These are phyloP conservation scores for Hippocampus guttulatus DNA, from an alignment of 2,113 vertebrate species.

Conservation along the genomic window DNA sequence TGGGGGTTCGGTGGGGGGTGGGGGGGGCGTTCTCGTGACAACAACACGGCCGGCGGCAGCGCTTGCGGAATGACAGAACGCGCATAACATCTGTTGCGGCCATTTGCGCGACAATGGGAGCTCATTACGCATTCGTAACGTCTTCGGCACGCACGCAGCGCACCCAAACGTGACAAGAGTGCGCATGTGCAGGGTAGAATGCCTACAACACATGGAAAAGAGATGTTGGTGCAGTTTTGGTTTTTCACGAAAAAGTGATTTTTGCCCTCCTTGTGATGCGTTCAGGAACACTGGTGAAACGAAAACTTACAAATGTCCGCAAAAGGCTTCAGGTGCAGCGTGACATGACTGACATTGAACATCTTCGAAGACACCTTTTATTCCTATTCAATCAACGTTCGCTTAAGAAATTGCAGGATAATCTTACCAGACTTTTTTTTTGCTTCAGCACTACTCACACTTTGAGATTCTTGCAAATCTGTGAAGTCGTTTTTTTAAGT, in stretches of 20 bases:
- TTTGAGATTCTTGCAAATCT: neutral
- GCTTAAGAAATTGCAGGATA: neutral
- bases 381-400: neutral
- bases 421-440: neutral
- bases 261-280: neutral
- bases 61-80: slow-evolving; percentile 66
- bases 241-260: neutral
- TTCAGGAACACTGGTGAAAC: neutral
- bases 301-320: too few species aligned
- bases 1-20: neutral
- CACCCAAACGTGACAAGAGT: neutral
- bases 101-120: slow-evolving; percentile 66
- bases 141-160: slow-evolving; percentile 40
- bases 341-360: too few species aligned
- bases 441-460: neutral
- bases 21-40: neutral
- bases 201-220: neutral
- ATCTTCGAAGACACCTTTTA: neutral
- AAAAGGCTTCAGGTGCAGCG: neutral
- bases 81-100: slow-evolving; percentile 75
- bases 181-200: neutral
- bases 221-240: neutral
- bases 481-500: neutral
- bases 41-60: slow-evolving; percentile 15
- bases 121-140: slow-evolving; percentile 80